These are phyloP conservation scores for Haemorhous mexicanus DNA, from an alignment of 2,113 vertebrate species.

Conservation along the genomic window DNA sequence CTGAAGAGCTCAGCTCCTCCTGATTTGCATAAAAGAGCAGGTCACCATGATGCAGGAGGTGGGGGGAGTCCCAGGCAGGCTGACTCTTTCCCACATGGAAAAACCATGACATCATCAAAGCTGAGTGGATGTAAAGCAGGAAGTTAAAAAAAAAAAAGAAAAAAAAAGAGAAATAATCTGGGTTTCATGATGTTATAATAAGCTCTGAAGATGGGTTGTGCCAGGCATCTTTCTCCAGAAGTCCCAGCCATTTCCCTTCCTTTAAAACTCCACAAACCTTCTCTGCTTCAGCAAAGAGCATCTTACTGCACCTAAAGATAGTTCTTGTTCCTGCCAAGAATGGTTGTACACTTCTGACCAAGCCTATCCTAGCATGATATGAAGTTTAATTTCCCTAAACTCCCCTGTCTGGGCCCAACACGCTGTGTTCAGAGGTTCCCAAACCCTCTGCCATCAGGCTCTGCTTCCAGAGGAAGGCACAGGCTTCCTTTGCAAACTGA, in stretches of 20 bases:
- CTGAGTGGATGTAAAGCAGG: constrained; percentile 73
- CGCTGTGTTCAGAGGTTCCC: neutral
- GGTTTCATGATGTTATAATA: neutral
- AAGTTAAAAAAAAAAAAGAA: constrained; percentile 56
- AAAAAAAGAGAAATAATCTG: neutral
- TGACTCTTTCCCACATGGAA: constrained; percentile 82
- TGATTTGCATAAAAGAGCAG: constrained; percentile 77
- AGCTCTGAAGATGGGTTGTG: neutral
- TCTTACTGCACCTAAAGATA: neutral
- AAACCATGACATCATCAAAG: constrained; percentile 80
- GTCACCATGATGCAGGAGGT: constrained; percentile 52
- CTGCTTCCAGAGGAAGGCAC: neutral
- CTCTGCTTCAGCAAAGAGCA: neutral
- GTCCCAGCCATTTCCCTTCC: neutral
- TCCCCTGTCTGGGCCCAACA: accelerated
- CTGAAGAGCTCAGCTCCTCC: constrained; percentile 68
- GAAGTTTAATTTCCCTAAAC: neutral
- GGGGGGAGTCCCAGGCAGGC: constrained; percentile 79
- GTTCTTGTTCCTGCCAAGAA: neutral
- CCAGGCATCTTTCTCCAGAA: neutral
- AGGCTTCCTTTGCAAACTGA: neutral
- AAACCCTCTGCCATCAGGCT: neutral
- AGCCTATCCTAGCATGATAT: neutral
- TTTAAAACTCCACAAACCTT: neutral
- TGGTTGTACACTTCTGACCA: neutral